Percentiles rank a stretch among this genome's conserved stretches.
Conservation (phyloP, 2,888 invertebrate species). For the Strigamia crassipes region DNA sequence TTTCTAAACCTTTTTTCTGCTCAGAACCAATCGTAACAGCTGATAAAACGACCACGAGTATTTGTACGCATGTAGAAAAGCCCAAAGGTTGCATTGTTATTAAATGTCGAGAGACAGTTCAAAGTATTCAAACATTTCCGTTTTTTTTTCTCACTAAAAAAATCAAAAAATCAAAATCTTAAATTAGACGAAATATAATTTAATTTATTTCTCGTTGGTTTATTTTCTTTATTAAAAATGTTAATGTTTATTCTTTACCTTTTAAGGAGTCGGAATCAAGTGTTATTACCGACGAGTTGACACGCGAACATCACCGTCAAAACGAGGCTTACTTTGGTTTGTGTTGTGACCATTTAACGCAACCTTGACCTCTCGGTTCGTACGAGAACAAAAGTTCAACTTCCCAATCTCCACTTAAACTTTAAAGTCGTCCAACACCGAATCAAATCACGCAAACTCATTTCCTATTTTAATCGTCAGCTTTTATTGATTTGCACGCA, state of each 20-base stretch:
- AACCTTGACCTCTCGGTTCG: slow-evolving; percentile 15
- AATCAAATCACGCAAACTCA: not conserved
- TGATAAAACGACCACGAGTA: not conserved
- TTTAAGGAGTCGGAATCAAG: not conserved
- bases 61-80: not conserved
- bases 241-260: not conserved
- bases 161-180: not conserved
- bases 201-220: not conserved
- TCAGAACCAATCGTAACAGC: not conserved
- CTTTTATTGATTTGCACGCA: slow-evolving; percentile 16
- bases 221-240: not conserved
- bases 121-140: no score
- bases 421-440: not conserved
- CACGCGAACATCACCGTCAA: not conserved
- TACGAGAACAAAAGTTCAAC: slow-evolving; percentile 26
- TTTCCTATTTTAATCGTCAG: not conserved
- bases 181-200: not conserved
- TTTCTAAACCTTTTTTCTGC: not conserved
- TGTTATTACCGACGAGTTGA: not conserved
- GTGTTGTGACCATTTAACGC: slow-evolving; percentile 24
- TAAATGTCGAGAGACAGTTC: no score
- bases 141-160: not conserved
- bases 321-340: not conserved
- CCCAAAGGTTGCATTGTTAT: not conserved
- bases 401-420: slow-evolving; percentile 27